Conservation (phyloP, 1,140 invertebrate genomes). For the Anadara kagoshimensis region DNA sequence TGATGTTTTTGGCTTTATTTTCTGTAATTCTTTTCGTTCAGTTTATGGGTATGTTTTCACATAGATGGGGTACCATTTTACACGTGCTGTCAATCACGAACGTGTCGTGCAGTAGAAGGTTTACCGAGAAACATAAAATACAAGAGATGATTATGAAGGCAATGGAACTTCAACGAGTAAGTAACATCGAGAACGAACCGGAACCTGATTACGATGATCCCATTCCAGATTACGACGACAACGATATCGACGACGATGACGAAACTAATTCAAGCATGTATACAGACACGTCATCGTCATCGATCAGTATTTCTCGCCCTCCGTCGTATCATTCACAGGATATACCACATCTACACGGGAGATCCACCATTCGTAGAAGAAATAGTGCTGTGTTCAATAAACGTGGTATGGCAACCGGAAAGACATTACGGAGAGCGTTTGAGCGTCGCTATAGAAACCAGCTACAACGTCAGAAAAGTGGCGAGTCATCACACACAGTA, state of each 20-base stretch:
- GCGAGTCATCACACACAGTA: constrained; percentile 1
- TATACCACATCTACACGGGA: constrained; percentile 4
- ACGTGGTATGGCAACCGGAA: constrained; percentile 31
- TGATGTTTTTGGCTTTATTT: constrained; percentile 75
- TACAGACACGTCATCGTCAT: constrained; percentile 24
- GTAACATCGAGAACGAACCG: constrained; percentile 61
- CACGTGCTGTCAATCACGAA: constrained; percentile 96
- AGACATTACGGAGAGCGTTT: constrained; percentile 38
- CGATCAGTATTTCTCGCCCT: constrained; percentile 5
- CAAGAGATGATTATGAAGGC: constrained; percentile 55
- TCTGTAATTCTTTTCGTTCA: constrained; percentile 74
- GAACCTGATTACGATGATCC: constrained; percentile 60
- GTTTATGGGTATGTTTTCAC: constrained; percentile 75
- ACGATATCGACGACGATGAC: constrained; percentile 40
- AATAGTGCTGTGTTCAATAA: constrained; percentile 37
- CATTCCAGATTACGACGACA: constrained; percentile 47
- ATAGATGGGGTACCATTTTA: constrained; percentile 93
- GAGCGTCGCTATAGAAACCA: constrained; percentile 41
- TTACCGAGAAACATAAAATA: constrained; percentile 60
- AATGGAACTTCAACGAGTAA: constrained; percentile 58
- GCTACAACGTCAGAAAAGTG: constrained; percentile 16
- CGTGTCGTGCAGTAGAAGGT: constrained; percentile 46
- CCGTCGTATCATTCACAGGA: constrained; percentile 41
- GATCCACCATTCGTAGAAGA: constrained; percentile 19
- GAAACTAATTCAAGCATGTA: constrained; percentile 33